phyloP scores from a whole-genome alignment of 2,113 vertebrate genomes.

The Dendropsophus ebraccatus region DNA sequence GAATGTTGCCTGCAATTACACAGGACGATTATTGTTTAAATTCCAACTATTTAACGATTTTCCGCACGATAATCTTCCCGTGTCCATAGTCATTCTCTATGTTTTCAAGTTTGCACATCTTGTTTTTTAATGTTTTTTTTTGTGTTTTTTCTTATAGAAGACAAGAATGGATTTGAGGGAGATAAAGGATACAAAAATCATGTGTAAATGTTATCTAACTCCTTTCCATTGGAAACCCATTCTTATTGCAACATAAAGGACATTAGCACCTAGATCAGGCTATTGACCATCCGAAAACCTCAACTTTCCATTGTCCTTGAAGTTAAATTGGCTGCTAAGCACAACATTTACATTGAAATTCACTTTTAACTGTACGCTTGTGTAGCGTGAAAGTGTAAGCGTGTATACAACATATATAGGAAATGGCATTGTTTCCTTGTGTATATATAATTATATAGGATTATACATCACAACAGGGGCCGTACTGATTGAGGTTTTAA shows the following conservation, averaged over 20 bases:
- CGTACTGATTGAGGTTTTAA: slow-evolving; percentile 52
- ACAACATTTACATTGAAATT: slow-evolving; percentile 25
- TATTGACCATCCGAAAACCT: not conserved
- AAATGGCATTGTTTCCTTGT: slow-evolving; percentile 25
- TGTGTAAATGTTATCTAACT: too few species aligned
- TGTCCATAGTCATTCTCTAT: too few species aligned
- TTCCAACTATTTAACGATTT: too few species aligned
- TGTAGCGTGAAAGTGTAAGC: slow-evolving; percentile 20
- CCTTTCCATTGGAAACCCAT: not conserved
- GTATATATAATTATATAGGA: slow-evolving; percentile 14
- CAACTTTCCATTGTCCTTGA: slow-evolving; percentile 39
- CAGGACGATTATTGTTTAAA: too few species aligned
- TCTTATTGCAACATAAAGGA: not conserved
- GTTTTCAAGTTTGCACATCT: too few species aligned
- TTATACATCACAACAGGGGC: slow-evolving; percentile 29
- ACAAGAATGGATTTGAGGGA: too few species aligned
- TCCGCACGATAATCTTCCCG: too few species aligned
- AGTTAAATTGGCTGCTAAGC: slow-evolving; percentile 58
- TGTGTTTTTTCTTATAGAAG: too few species aligned
- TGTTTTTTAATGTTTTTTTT: too few species aligned
- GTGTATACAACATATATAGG: slow-evolving; percentile 30
- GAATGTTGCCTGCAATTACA: too few species aligned
- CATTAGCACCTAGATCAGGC: not conserved
- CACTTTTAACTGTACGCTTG: slow-evolving; percentile 8
- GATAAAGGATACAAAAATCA: too few species aligned